Conservation (phyloP, 2,113 vertebrate genomes). For the Psophia crepitans region DNA sequence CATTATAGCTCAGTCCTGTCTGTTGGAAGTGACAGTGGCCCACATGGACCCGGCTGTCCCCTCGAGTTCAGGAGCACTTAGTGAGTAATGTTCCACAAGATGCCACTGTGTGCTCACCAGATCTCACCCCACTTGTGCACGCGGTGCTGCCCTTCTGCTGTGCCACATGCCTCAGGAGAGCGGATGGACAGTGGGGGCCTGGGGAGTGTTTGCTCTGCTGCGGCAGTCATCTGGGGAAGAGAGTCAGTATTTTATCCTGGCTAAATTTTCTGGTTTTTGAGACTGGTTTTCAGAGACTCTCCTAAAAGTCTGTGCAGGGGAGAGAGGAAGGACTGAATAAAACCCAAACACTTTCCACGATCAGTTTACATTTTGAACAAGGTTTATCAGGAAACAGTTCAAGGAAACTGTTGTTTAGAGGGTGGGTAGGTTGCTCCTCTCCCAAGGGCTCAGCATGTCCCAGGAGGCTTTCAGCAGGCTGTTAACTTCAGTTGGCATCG, state of each 20-base stretch:
- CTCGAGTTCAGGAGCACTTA: background rate
- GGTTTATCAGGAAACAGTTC: background rate
- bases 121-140: background rate
- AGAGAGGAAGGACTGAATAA: background rate
- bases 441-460: background rate
- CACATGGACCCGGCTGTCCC: background rate
- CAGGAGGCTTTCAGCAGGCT: background rate
- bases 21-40: background rate
- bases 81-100: accelerated
- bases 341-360: background rate
- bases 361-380: background rate
- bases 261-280: background rate
- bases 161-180: accelerated
- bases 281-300: background rate
- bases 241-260: accelerated
- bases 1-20: accelerated
- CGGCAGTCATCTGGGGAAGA: too few relatives aligned
- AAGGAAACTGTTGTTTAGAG: background rate
- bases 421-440: background rate
- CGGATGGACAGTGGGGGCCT: background rate
- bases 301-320: background rate
- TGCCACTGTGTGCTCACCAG: background rate
- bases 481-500: background rate
- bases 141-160: accelerated
- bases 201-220: background rate